Percentiles rank a stretch among this genome's conserved stretches.
Evolutionary conservation across 2,797 vertebrate genomes (phyloP).

Genomic region (Neosalanx taihuensis): DNA sequence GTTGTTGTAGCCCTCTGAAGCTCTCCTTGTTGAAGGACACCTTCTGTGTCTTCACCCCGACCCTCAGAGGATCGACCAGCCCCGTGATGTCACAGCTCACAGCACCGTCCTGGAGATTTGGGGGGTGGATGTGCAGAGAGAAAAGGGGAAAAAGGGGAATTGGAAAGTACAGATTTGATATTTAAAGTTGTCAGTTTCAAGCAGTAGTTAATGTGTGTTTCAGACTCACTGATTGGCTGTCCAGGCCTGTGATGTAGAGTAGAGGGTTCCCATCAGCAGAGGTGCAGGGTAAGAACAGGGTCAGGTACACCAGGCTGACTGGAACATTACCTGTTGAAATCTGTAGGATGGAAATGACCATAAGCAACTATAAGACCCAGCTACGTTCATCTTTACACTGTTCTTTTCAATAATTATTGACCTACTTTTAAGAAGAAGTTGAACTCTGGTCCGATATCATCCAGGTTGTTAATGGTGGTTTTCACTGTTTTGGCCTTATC

Average conservation of each 20-base stretch:
- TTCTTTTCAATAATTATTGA: neutral
- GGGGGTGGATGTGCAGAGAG: too few species aligned
- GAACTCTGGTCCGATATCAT: conserved; percentile 80
- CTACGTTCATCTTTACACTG: neutral
- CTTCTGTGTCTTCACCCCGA: conserved; percentile 30
- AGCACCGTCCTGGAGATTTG: conserved; percentile 43
- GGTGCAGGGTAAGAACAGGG: conserved; percentile 66
- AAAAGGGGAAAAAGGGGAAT: too few species aligned
- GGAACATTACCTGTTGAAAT: conserved; percentile 75
- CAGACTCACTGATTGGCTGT: conserved; percentile 52
- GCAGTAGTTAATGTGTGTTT: too few species aligned
- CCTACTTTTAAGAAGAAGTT: conserved; percentile 67
- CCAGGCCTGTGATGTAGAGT: conserved; percentile 76
- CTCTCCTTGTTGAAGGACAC: conserved; percentile 51
- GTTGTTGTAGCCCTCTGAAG: conserved; percentile 62
- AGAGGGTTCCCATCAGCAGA: conserved; percentile 73
- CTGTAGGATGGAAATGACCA: conserved; percentile 46
- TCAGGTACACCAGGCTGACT: conserved; percentile 67
- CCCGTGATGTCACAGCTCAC: conserved; percentile 66
- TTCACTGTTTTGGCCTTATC: conserved; percentile 57
- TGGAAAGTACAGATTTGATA: too few species aligned
- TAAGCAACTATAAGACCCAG: too few species aligned
- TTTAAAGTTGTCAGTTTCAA: too few species aligned
- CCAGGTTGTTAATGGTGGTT: conserved; percentile 65
- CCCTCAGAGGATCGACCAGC: conserved; percentile 71